These are phyloP conservation scores for Channa maculata DNA, from an alignment of 2,113 vertebrate species.

Conservation along the genomic window DNA sequence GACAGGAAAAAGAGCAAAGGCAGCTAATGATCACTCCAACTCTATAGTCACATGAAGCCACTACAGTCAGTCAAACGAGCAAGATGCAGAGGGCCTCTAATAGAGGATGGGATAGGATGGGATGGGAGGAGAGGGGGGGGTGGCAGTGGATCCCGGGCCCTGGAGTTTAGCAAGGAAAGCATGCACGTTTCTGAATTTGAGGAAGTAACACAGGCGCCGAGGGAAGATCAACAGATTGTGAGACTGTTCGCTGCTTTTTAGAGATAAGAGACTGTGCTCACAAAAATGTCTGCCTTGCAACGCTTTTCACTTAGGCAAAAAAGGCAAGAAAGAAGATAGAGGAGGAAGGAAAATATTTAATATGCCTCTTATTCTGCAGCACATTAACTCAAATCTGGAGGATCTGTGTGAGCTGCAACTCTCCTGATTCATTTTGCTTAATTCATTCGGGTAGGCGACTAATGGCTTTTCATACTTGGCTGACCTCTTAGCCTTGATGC, in stretches of 20 bases:
- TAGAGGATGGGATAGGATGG: slow-evolving; percentile 8
- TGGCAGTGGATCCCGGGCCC: not conserved
- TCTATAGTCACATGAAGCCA: slow-evolving; percentile 21
- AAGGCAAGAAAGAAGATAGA: slow-evolving; percentile 31
- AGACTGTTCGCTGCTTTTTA: slow-evolving; percentile 40
- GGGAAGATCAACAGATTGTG: slow-evolving; percentile 58
- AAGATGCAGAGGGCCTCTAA: slow-evolving; percentile 45
- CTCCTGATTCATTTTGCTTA: not conserved
- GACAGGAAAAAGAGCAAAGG: slow-evolving; percentile 41
- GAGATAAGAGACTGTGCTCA: slow-evolving; percentile 49
- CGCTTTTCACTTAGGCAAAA: slow-evolving; percentile 31
- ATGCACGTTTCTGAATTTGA: slow-evolving; percentile 25
- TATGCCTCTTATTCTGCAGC: slow-evolving; percentile 28
- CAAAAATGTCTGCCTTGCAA: slow-evolving; percentile 32
- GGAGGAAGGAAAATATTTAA: slow-evolving; percentile 17
- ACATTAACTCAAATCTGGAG: slow-evolving; percentile 42
- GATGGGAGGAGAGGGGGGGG: not conserved
- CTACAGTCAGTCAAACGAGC: slow-evolving; percentile 38
- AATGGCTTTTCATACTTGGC: slow-evolving; percentile 32
- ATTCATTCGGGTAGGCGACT: slow-evolving; percentile 20
- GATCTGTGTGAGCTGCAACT: slow-evolving; percentile 20
- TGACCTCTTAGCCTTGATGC: slow-evolving; percentile 46
- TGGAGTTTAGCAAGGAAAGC: slow-evolving; percentile 43
- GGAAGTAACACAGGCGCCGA: slow-evolving; percentile 39
- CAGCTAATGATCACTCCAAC: slow-evolving; percentile 54